Conservation (phyloP, 1,140 invertebrate genomes). For the Diuraphis noxia region DNA sequence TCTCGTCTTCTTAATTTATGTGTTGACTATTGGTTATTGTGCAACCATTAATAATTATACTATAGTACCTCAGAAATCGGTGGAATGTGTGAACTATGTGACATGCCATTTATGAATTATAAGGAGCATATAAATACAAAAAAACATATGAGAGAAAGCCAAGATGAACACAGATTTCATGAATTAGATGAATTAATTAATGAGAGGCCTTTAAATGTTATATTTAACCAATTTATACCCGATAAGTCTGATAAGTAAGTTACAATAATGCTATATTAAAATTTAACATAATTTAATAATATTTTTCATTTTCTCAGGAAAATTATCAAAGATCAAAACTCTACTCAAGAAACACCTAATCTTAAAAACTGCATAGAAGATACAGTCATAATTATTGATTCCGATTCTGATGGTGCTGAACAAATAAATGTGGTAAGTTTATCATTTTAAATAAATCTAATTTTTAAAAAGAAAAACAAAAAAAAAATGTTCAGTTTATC, state of each 20-base stretch:
- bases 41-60: neutral
- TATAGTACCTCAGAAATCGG: conserved; percentile 47
- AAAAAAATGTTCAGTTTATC: neutral
- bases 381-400: neutral
- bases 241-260: conserved; percentile 18
- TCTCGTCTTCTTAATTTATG: neutral
- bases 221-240: conserved; percentile 33
- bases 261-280: neutral
- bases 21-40: neutral
- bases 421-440: neutral
- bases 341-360: neutral
- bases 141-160: conserved; percentile 45
- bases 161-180: conserved; percentile 25
- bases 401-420: neutral
- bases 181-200: conserved; percentile 44
- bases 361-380: neutral
- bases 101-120: conserved; percentile 49
- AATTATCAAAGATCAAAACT: neutral
- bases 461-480: neutral
- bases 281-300: neutral
- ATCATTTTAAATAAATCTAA: neutral
- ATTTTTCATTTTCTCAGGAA: neutral
- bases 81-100: conserved; percentile 48
- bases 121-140: conserved; percentile 48
- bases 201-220: conserved; percentile 32